Percentiles rank a stretch among this genome's conserved stretches.
Evolutionary conservation across 2,888 invertebrate genomes (phyloP).

Genomic region (Carabus problematicus): DNA sequence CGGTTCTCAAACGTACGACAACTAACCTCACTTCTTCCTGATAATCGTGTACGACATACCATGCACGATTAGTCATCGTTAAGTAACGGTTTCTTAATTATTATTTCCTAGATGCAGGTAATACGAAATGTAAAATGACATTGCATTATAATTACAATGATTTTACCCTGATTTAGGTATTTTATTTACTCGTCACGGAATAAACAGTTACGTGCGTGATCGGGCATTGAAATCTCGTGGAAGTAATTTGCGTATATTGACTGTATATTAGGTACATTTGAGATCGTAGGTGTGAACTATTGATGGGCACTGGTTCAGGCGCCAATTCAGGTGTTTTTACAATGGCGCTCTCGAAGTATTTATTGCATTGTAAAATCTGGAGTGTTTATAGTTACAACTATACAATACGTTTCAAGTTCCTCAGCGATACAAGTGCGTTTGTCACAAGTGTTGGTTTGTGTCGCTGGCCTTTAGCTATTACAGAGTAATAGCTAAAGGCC

Average conservation of each 20-base stretch:
- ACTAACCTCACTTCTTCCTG: too few relatives aligned
- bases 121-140: too few relatives aligned
- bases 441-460: slow-evolving; percentile 31
- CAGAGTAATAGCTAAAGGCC: not conserved
- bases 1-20: too few relatives aligned
- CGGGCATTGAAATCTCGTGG: slow-evolving; percentile 21
- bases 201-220: slow-evolving; percentile 10
- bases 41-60: too few relatives aligned
- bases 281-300: slow-evolving; percentile 8
- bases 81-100: too few relatives aligned
- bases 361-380: slow-evolving; percentile 41
- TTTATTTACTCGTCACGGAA: too few relatives aligned
- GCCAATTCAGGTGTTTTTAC: slow-evolving; percentile 40
- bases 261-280: not conserved
- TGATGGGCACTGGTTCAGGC: slow-evolving; percentile 36
- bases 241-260: not conserved
- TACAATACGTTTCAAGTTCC: slow-evolving; percentile 37
- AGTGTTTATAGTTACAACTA: slow-evolving; percentile 42
- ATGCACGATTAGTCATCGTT: too few relatives aligned
- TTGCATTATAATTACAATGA: too few relatives aligned
- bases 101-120: too few relatives aligned
- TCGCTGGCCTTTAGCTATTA: not conserved
- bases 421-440: slow-evolving; percentile 33
- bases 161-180: too few relatives aligned
- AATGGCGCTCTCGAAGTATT: slow-evolving; percentile 35